These are phyloP conservation scores for Pelvicachromis taeniatus DNA, from an alignment of 2,113 vertebrate species.

Conservation along the genomic window DNA sequence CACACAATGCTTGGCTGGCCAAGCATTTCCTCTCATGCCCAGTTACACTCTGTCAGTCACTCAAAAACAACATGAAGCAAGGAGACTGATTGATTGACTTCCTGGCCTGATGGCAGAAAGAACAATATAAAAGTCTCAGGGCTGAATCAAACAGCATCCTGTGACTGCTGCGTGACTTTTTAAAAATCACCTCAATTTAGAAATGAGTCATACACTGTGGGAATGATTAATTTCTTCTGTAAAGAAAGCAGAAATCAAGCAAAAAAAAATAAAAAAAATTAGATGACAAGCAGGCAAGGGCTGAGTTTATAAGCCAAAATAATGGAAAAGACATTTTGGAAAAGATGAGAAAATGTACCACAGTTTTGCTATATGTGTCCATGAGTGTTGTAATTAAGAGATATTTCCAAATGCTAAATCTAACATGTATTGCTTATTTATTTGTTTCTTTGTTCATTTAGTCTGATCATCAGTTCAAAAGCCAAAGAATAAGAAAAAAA, in stretches of 20 bases:
- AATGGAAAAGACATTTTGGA: not conserved
- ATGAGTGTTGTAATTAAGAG: not conserved
- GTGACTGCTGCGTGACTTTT: not conserved
- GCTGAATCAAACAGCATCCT: not conserved
- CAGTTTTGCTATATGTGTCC: not conserved
- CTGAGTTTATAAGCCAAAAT: not conserved
- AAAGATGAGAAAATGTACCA: not conserved
- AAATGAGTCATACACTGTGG: not conserved
- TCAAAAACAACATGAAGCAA: not conserved
- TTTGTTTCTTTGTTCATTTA: not conserved
- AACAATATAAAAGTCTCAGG: not conserved
- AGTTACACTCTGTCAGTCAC: conserved; percentile 20
- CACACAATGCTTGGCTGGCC: conserved; percentile 12
- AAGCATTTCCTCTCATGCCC: conserved; percentile 9
- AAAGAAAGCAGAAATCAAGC: not conserved
- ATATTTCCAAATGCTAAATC: not conserved
- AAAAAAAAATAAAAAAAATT: not conserved
- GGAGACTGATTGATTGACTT: conserved; percentile 1
- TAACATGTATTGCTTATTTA: not conserved
- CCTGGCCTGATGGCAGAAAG: not conserved
- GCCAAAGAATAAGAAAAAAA: accelerated
- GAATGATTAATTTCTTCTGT: not conserved
- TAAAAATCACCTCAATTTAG: not conserved
- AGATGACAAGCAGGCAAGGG: not conserved
- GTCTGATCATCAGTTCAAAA: not conserved